These are phyloP conservation scores for Eupithecia subfuscata DNA, from an alignment of 2,888 invertebrate species.

Conservation along the genomic window DNA sequence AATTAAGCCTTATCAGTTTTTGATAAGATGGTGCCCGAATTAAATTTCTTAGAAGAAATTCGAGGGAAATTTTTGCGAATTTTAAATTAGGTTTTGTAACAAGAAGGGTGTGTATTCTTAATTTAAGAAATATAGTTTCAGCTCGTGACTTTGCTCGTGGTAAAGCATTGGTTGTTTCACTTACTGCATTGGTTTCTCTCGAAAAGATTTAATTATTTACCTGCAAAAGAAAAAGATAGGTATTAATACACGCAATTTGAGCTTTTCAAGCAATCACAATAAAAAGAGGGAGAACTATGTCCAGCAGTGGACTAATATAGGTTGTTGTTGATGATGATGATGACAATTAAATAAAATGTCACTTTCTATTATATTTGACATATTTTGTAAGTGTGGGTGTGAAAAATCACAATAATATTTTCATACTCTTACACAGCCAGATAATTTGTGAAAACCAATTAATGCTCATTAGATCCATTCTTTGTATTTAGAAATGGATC, in stretches of 20 bases:
- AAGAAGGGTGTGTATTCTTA: neutral
- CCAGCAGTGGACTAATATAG: too few relatives aligned
- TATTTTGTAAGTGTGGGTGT: too few relatives aligned
- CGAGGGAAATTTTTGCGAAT: conserved; percentile 22
- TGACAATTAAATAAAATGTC: too few relatives aligned
- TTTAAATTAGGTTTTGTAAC: conserved; percentile 22
- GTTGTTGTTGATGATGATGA: too few relatives aligned
- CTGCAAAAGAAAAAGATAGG: conserved; percentile 15
- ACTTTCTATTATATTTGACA: too few relatives aligned
- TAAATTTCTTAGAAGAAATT: conserved; percentile 33
- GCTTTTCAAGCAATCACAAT: too few relatives aligned
- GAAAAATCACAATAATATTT: too few relatives aligned
- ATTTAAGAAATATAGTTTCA: neutral
- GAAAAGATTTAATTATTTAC: conserved; percentile 2
- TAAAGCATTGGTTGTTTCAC: neutral
- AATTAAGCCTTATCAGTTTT: conserved; percentile 45
- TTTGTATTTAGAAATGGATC: too few relatives aligned
- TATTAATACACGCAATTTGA: neutral
- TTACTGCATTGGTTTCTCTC: neutral
- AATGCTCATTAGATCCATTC: too few relatives aligned
- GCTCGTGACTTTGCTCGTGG: neutral
- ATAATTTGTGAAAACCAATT: too few relatives aligned
- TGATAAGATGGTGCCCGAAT: conserved; percentile 37
- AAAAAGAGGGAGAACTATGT: too few relatives aligned
- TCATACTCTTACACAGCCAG: too few relatives aligned